A percentile compares a stretch with the other conserved stretches of the same genome.
phyloP scores from a whole-genome alignment of 2,888 invertebrate genomes.

The Diloba caeruleocephala region DNA sequence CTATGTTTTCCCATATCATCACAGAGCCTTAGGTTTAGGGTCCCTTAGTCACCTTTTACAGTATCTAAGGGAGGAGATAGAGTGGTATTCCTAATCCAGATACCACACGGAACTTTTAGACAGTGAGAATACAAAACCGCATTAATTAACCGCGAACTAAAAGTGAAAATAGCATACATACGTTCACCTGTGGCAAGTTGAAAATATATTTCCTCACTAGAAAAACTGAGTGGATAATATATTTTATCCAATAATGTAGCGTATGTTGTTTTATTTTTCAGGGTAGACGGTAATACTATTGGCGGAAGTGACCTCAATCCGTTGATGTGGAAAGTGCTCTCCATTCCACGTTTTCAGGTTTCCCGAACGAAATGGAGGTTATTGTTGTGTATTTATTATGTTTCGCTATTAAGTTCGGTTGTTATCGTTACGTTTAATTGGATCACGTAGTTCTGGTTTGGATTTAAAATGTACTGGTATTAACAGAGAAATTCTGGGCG shows the following conservation, averaged over 20 bases:
- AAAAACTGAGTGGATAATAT: conserved; percentile 28
- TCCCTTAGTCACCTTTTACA: too few species aligned
- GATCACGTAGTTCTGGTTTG: too few species aligned
- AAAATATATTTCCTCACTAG: conserved; percentile 9
- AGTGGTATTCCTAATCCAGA: too few species aligned
- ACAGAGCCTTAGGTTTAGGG: too few species aligned
- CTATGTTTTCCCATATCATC: too few species aligned
- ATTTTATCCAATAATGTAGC: conserved; percentile 46
- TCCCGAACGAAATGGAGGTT: conserved; percentile 43
- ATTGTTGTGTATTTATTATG: conserved; percentile 39
- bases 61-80: too few species aligned
- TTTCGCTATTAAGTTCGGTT: conserved; percentile 28
- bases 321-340: conserved; percentile 55
- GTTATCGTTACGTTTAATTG: conserved; percentile 15
- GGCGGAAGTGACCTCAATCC: conserved; percentile 58
- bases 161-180: neutral
- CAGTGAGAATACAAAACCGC: neutral
- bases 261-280: conserved; percentile 47
- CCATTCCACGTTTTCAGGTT: conserved; percentile 48
- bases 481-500: too few species aligned
- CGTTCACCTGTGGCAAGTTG: conserved; percentile 1
- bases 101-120: too few species aligned
- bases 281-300: conserved; percentile 42
- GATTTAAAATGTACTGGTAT: too few species aligned
- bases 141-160: neutral